These are phyloP conservation scores for Gymnogyps californianus DNA, from an alignment of 2,113 vertebrate genomes.

Conservation along the genomic window DNA sequence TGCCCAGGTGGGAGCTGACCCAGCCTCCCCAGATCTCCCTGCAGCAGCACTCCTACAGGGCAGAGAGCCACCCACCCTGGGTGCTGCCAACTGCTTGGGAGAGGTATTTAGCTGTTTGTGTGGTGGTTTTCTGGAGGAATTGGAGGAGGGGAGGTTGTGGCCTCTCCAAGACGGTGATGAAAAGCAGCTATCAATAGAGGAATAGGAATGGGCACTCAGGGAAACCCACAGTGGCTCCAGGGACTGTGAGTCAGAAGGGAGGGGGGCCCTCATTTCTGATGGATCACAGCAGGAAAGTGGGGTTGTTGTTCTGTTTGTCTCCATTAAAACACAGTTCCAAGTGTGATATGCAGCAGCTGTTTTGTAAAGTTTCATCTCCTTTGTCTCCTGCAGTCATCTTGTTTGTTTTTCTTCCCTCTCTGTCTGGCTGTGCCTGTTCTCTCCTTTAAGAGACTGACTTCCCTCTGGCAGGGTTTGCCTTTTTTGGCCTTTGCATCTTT, in stretches of 20 bases:
- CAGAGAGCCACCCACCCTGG: background rate
- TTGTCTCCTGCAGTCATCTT: background rate
- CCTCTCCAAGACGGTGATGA: background rate
- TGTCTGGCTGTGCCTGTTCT: background rate
- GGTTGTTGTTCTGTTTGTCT: background rate
- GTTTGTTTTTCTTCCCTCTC: background rate
- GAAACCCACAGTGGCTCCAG: conserved; percentile 4
- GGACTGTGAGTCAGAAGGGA: conserved; percentile 6
- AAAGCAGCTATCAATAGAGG: background rate
- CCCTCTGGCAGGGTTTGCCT: background rate
- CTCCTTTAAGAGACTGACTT: background rate
- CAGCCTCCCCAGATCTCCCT: background rate
- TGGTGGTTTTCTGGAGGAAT: background rate
- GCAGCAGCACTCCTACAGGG: background rate
- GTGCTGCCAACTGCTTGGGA: background rate
- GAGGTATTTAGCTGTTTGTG: background rate
- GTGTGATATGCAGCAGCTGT: background rate
- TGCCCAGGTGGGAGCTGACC: background rate
- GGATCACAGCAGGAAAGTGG: background rate
- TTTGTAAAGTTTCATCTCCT: background rate
- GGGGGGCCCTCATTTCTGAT: background rate
- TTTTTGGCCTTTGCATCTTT: background rate
- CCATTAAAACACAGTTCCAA: background rate
- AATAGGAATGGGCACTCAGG: background rate
- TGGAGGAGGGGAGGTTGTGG: background rate